Base-by-base conservation (phyloP, 2,113 vertebrate genomes). In the Macquaria ambigua region DNA sequence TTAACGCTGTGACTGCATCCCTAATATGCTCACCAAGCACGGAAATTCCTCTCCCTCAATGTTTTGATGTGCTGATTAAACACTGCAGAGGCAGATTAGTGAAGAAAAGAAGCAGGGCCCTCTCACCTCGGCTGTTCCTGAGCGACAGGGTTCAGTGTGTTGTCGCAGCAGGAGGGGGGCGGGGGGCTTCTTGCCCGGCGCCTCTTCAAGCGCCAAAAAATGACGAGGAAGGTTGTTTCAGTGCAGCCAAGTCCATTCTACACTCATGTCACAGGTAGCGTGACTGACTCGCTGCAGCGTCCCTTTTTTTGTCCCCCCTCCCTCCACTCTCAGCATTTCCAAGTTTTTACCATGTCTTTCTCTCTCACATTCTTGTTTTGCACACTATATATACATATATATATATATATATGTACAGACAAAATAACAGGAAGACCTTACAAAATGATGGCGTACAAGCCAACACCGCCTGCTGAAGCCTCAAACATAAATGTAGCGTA, bases 1-100 rank as follows among this genome's bases (percentile, higher is more conserved):
- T 98, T 99, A 98, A 97, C 96, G 97, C 97, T 97, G 97, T 96
- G 97, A 97, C 97, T 97, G 97, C 97, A 96, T 98, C 97, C 96
- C 97, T 98, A 98, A 99, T 97, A 98, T 97, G 96, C 97, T 96
- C 97, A 96, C 96, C 96, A 95, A 97, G 96, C 94, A 97, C 95
- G 96, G 97, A 96, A 96, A 97, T 97, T 91, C 88, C 89, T 94
- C 97, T 96, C 96, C 96, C 96, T 96, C 97, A 97, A 96, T 97
- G 97, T 98, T 98, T 93, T 76, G 89, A 95, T 96, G 95, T 95
- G 96, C 95, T 93, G 95, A 96, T 95, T 94, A 96, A 97, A 96
- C 95, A 92, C 90, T 93, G 92, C 92, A 93, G 95, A 95, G 93
- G 93, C 92, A 95, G 95, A 94, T 96, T 93, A 94, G 94, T 90